These are phyloP conservation scores for Pseudolaguvia tuberculata DNA, from an alignment of 2,113 vertebrate genomes.

Conservation along the genomic window DNA sequence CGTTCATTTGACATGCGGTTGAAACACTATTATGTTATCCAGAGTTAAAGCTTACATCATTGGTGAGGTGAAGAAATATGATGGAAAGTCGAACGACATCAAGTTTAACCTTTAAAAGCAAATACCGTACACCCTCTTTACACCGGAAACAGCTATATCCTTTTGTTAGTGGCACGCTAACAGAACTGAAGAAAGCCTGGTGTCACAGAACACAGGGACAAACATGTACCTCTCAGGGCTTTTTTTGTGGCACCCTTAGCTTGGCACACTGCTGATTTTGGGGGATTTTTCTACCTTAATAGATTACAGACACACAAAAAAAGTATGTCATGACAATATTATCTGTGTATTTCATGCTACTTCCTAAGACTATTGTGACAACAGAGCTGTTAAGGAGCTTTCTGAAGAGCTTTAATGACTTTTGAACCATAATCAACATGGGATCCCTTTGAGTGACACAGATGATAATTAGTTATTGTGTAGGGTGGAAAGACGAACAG, in stretches of 20 bases:
- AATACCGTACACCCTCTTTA: constrained; percentile 41
- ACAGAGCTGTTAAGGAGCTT: constrained; percentile 44
- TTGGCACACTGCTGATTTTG: constrained; percentile 44
- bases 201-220: constrained; percentile 41
- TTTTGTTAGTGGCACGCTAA: constrained; percentile 46
- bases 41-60: constrained; percentile 19
- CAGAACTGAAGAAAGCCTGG: constrained; percentile 37
- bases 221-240: constrained; percentile 50
- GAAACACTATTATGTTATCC: constrained; percentile 19
- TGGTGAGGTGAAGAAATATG: constrained; percentile 23
- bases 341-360: constrained; percentile 47
- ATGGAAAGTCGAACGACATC: constrained; percentile 46
- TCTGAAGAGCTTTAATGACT: constrained; percentile 50
- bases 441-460: constrained; percentile 60
- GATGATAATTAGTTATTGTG: constrained; percentile 64
- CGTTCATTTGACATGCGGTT: constrained; percentile 4
- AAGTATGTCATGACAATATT: constrained; percentile 51
- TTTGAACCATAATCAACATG: constrained; percentile 54
- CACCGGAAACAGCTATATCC: constrained; percentile 42
- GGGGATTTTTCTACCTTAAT: constrained; percentile 40
- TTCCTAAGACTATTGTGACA: constrained; percentile 50
- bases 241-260: constrained; percentile 49
- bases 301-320: constrained; percentile 43
- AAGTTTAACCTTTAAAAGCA: constrained; percentile 53
- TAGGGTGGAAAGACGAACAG: constrained; percentile 63